Percentiles rank a stretch among this genome's conserved stretches.
Conservation (phyloP, 2,113 vertebrate genomes). For the Catagonus wagneri region DNA sequence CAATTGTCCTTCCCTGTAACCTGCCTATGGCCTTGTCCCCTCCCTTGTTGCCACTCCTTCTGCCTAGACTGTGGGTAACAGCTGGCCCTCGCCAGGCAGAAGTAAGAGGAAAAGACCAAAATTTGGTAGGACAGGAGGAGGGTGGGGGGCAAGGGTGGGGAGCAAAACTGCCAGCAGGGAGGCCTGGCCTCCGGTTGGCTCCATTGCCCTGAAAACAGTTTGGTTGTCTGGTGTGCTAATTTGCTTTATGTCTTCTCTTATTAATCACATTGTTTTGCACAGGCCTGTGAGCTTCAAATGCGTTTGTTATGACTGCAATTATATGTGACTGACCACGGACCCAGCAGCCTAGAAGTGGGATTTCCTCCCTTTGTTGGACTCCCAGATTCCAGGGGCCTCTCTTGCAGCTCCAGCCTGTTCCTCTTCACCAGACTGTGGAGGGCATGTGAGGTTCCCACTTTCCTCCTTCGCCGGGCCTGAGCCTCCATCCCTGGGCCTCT, state of each 20-base stretch:
- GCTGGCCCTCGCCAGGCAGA: background rate
- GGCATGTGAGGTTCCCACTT: background rate
- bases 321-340: constrained; percentile 72
- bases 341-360: constrained; percentile 52
- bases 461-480: background rate
- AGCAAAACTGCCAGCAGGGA: background rate
- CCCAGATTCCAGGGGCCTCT: background rate
- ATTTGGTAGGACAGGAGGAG: background rate
- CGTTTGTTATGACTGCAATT: constrained; percentile 78
- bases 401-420: background rate
- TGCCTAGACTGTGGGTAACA: constrained; percentile 1
- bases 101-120: constrained; percentile 28
- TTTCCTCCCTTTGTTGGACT: constrained; percentile 24
- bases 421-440: constrained; percentile 18
- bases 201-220: constrained; percentile 65
- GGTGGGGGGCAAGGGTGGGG: too few species aligned
- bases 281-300: constrained; percentile 68
- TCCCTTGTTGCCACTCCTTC: background rate
- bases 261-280: constrained; percentile 73
- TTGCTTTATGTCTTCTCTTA: constrained; percentile 72
- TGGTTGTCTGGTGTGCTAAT: constrained; percentile 56
- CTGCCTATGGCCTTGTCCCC: background rate
- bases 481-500: background rate
- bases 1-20: background rate
- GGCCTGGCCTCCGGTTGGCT: constrained; percentile 28